phyloP scores from a whole-genome alignment of 2,113 vertebrate genomes.

The Grantiella picta region DNA sequence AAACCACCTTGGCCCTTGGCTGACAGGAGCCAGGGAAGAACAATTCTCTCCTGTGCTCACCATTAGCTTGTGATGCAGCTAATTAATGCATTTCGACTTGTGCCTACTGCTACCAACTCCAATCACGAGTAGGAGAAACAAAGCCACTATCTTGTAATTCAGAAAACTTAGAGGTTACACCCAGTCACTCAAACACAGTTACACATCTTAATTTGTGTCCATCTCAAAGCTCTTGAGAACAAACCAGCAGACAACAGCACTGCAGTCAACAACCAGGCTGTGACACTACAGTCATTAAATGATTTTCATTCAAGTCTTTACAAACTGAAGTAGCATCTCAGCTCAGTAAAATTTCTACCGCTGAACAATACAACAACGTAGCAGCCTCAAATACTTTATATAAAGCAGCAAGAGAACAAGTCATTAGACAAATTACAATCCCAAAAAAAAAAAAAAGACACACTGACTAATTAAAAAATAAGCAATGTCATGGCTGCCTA shows the following conservation, averaged over 20 bases:
- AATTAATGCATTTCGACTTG: background rate
- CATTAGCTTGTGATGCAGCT: background rate
- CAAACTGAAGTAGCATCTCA: background rate
- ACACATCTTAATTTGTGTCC: background rate
- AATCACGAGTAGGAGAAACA: background rate
- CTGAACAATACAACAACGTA: background rate
- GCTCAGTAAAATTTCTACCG: background rate
- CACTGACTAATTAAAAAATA: background rate
- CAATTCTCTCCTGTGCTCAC: background rate
- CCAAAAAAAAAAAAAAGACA: background rate
- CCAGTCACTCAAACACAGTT: background rate
- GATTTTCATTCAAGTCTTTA: background rate
- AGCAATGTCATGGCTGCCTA: background rate
- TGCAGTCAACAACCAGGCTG: background rate
- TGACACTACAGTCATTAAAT: background rate
- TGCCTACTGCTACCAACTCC: background rate
- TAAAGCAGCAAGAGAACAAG: background rate
- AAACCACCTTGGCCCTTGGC: background rate
- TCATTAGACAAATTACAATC: background rate
- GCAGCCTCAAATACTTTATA: background rate
- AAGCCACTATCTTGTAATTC: accelerated
- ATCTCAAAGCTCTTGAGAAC: background rate
- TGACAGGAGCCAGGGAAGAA: background rate
- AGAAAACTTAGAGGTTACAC: background rate
- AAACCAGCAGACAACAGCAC: background rate